Percentiles rank a stretch among this genome's conserved stretches.
Conservation (phyloP, 2,113 vertebrate genomes). For the Hippocampus mohnikei region DNA sequence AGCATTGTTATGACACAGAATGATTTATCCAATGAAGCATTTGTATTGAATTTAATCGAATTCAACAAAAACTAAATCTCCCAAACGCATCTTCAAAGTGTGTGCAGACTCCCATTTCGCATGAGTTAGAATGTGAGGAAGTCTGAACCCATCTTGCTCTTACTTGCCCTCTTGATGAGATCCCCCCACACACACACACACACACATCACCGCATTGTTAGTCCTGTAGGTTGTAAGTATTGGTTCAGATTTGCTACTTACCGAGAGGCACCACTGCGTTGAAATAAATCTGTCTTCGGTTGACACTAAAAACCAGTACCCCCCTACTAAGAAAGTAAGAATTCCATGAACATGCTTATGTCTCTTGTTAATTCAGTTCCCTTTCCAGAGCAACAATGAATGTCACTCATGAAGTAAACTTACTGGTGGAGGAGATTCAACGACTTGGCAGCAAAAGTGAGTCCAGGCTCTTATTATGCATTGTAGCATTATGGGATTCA, state of each 20-base stretch:
- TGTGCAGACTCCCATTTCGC: too few species aligned
- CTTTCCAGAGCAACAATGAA: conserved; percentile 78
- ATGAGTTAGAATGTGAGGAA: too few species aligned
- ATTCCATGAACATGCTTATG: not conserved
- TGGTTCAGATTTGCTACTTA: not conserved
- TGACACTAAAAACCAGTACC: not conserved
- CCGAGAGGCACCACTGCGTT: not conserved
- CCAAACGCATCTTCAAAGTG: too few species aligned
- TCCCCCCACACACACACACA: too few species aligned
- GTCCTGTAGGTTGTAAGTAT: too few species aligned
- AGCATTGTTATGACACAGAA: not conserved
- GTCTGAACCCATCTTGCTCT: too few species aligned
- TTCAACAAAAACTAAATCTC: too few species aligned
- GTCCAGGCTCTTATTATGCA: conserved; percentile 28
- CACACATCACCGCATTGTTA: too few species aligned
- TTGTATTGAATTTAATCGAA: too few species aligned
- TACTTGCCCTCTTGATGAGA: too few species aligned
- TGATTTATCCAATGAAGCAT: too few species aligned
- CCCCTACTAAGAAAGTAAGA: not conserved
- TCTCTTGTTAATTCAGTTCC: not conserved
- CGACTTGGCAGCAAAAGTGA: conserved; percentile 89
- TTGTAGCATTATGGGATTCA: not conserved
- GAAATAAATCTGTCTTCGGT: not conserved
- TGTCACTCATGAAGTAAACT: conserved; percentile 81
- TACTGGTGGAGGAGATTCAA: conserved; percentile 87